Evolutionary conservation across 2,113 vertebrate species (phyloP).

Genomic region (Camarhynchus parvulus): DNA sequence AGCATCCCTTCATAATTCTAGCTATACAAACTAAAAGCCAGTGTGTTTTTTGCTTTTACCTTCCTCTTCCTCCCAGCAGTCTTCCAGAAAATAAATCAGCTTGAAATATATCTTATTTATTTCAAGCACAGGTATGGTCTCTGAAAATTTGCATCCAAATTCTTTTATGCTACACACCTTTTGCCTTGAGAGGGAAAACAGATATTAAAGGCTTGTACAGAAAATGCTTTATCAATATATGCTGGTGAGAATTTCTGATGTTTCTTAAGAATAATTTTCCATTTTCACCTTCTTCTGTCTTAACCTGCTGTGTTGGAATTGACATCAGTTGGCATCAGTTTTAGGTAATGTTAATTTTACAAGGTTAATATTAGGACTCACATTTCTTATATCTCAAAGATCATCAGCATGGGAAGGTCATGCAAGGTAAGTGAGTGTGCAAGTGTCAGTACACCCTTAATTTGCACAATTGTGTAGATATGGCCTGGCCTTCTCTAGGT

Average conservation of each 20-base stretch:
- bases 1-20: background rate
- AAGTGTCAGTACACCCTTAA: background rate
- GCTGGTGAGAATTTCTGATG: background rate
- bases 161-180: background rate
- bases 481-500: background rate
- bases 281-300: background rate
- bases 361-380: background rate
- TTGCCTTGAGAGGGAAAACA: background rate
- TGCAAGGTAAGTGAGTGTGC: background rate
- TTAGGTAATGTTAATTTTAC: background rate
- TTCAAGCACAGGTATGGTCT: background rate
- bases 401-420: background rate
- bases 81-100: background rate
- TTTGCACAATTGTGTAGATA: background rate
- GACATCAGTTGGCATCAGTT: background rate
- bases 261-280: background rate
- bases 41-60: background rate
- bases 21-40: background rate
- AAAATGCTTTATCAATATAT: background rate
- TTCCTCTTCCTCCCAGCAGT: background rate
- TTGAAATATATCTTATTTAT: background rate
- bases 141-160: background rate
- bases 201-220: background rate
- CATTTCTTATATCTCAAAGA: background rate
- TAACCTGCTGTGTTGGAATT: background rate